These are phyloP conservation scores for Chelonus formosanus DNA, from an alignment of 2,888 invertebrate genomes.

Conservation along the genomic window DNA sequence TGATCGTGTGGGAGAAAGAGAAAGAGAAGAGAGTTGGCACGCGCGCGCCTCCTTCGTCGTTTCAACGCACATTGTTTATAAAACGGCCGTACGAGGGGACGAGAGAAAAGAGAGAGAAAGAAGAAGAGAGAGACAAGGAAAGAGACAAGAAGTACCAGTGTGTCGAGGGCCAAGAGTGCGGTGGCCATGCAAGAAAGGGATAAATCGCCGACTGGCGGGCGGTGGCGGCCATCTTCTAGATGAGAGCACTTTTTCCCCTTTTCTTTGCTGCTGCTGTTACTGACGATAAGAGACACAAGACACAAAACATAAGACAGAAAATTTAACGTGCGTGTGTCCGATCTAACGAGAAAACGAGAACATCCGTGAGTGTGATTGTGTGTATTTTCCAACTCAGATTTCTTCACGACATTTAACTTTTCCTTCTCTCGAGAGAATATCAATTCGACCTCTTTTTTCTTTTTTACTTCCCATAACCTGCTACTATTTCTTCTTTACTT, in stretches of 20 bases:
- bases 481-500: no score
- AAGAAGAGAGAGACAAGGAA: neutral
- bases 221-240: slow-evolving; percentile 72
- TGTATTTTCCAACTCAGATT: neutral
- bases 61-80: slow-evolving; percentile 41
- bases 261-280: slow-evolving; percentile 42
- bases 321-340: neutral
- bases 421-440: no score
- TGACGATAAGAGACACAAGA: slow-evolving; percentile 3
- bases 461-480: neutral
- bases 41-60: slow-evolving; percentile 40
- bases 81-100: slow-evolving; percentile 36
- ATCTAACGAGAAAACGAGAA: no score
- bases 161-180: slow-evolving; percentile 21
- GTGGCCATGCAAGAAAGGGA: slow-evolving; percentile 42
- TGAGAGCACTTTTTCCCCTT: slow-evolving; percentile 64
- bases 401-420: neutral
- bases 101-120: slow-evolving; percentile 11
- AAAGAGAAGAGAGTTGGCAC: slow-evolving; percentile 19
- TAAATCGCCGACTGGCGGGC: slow-evolving; percentile 59
- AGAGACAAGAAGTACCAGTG: slow-evolving; percentile 12
- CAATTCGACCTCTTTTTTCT: neutral
- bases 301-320: neutral
- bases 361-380: slow-evolving; percentile 4
- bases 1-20: neutral